A percentile compares a stretch with the other conserved stretches of the same genome.
Evolutionary conservation across 2,888 invertebrate genomes (phyloP).

Genomic region (Tanypteryx hageni): DNA sequence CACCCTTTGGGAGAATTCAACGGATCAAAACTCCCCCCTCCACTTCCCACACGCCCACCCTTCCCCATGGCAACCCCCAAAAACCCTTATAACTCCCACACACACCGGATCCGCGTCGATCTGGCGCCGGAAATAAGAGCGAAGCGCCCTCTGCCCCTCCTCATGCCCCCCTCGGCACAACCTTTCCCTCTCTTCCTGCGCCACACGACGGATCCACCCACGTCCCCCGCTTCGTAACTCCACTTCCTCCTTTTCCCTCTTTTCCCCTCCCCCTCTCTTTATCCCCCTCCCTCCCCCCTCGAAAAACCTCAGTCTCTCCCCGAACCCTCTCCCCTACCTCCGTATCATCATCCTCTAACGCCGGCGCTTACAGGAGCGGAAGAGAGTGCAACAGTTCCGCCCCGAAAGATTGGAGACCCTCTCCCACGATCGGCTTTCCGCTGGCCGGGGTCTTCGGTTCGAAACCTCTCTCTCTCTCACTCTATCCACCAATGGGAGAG

Average conservation of each 20-base stretch:
- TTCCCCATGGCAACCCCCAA: not conserved
- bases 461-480: too few relatives aligned
- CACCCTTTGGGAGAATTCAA: not conserved
- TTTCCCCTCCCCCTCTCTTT: not conserved
- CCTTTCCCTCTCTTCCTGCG: not conserved
- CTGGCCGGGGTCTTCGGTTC: too few relatives aligned
- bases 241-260: not conserved
- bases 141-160: not conserved
- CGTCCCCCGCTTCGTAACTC: not conserved
- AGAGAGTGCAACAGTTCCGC: not conserved
- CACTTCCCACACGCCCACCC: not conserved
- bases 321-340: not conserved
- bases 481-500: not conserved
- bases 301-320: not conserved
- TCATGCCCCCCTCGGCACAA: not conserved
- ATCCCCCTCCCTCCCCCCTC: not conserved
- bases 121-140: conserved; percentile 53
- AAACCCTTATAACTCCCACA: not conserved
- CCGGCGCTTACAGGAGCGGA: not conserved
- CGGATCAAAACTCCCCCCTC: not conserved
- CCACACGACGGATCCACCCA: not conserved
- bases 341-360: not conserved
- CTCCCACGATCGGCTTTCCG: too few relatives aligned
- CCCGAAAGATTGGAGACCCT: too few relatives aligned
- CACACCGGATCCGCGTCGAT: conserved; percentile 58